Conservation (phyloP, 1,140 invertebrate species). For the Vanessa tameamea region DNA sequence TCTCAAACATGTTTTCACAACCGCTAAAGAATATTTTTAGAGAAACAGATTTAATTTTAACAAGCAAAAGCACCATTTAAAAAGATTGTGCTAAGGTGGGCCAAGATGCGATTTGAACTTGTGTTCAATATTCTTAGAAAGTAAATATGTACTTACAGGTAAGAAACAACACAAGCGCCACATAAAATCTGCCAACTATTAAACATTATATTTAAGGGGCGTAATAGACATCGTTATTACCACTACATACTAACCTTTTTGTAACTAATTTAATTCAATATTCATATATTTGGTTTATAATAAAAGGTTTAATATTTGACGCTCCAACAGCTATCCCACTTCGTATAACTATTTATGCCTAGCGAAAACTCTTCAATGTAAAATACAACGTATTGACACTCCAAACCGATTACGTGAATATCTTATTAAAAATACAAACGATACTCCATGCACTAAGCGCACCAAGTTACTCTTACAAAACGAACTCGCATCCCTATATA, state of each 20-base stretch:
- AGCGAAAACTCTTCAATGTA: slow-evolving; percentile 41
- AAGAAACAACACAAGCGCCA: slow-evolving; percentile 41
- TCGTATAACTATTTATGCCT: slow-evolving; percentile 46
- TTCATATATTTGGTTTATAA: slow-evolving; percentile 63
- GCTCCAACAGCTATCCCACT: slow-evolving; percentile 31
- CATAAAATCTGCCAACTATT: slow-evolving; percentile 47
- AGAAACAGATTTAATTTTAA: slow-evolving; percentile 54
- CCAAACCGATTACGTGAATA: slow-evolving; percentile 44
- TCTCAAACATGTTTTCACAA: slow-evolving; percentile 74
- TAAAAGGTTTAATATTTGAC: slow-evolving; percentile 41
- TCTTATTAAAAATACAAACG: slow-evolving; percentile 31
- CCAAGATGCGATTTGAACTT: slow-evolving; percentile 36
- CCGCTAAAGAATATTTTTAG: slow-evolving; percentile 60
- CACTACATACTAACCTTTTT: slow-evolving; percentile 52
- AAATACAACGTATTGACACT: slow-evolving; percentile 40
- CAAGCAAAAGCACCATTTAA: slow-evolving; percentile 67
- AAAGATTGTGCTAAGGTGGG: slow-evolving; percentile 67
- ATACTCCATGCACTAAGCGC: slow-evolving; percentile 20
- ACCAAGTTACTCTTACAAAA: slow-evolving; percentile 16
- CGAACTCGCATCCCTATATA: slow-evolving; percentile 24
- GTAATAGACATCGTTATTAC: slow-evolving; percentile 44
- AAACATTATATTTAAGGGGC: slow-evolving; percentile 41
- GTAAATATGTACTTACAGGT: slow-evolving; percentile 23
- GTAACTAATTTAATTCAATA: slow-evolving; percentile 47
- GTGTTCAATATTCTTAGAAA: slow-evolving; percentile 18